Percentiles rank a stretch among this genome's conserved stretches.
phyloP scores from a whole-genome alignment of 2,113 vertebrate genomes.

The Origma solitaria region DNA sequence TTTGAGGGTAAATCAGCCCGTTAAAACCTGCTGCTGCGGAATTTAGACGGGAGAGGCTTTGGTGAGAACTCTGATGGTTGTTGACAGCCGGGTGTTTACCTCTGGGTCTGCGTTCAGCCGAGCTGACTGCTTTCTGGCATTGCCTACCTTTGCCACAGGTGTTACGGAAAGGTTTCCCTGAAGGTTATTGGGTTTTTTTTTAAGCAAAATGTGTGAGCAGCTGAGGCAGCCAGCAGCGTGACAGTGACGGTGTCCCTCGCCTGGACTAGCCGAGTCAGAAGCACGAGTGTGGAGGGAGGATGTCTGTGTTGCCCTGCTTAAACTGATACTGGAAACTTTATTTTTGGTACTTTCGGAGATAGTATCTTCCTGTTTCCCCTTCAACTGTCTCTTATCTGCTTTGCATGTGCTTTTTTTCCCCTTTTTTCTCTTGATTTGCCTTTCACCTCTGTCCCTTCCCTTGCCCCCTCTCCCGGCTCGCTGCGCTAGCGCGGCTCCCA shows the following conservation, averaged over 20 bases:
- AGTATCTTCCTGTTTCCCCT: not conserved
- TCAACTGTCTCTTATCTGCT: not conserved
- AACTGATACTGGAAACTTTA: not conserved
- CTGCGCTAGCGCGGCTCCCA: not conserved
- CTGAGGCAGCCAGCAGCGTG: not conserved
- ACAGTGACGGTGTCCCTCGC: not conserved
- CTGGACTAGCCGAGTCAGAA: not conserved
- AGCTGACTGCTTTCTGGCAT: not conserved
- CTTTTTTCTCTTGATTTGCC: not conserved
- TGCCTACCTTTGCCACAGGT: constrained; percentile 1
- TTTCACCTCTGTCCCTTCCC: not conserved
- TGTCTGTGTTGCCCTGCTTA: not conserved
- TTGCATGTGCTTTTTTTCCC: not conserved
- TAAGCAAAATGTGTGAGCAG: not conserved
- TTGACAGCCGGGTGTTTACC: constrained; percentile 1
- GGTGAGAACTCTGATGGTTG: not conserved
- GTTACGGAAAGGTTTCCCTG: not conserved
- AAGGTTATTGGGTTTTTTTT: not conserved
- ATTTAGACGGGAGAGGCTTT: not conserved
- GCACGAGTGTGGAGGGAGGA: not conserved
- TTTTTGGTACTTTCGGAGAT: not conserved
- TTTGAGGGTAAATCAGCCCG: constrained; percentile 23
- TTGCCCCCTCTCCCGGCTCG: not conserved
- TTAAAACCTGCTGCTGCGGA: constrained; percentile 16
- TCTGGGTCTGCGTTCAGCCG: not conserved